Evolutionary conservation across 2,113 vertebrate genomes (phyloP).

Genomic region (Micronycteris hirsuta): DNA sequence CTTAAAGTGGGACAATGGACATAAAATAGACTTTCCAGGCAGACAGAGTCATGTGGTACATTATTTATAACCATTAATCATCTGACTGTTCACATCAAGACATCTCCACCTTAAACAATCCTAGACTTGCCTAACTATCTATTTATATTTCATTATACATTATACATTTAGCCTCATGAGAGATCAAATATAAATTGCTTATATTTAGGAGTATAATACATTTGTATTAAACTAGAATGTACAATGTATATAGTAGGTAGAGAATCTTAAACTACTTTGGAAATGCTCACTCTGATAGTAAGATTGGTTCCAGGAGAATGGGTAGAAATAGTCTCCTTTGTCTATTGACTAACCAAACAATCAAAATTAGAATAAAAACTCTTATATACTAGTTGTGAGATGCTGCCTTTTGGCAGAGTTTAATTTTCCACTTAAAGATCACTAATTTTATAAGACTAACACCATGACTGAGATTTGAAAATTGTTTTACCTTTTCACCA

Average conservation of each 20-base stretch:
- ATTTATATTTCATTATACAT: background rate
- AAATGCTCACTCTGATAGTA: slow-evolving; percentile 9
- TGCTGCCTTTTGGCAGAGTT: background rate
- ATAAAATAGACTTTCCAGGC: background rate
- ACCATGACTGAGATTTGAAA: background rate
- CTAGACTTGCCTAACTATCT: background rate
- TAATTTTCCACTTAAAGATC: background rate
- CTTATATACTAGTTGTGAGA: background rate
- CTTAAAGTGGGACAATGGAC: background rate
- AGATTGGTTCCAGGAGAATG: background rate
- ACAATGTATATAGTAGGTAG: background rate
- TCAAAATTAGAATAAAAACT: background rate
- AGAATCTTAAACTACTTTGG: background rate
- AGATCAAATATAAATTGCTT: background rate
- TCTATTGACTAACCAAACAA: background rate
- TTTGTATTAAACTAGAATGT: slow-evolving; percentile 22
- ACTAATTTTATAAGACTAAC: background rate
- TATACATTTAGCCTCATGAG: background rate
- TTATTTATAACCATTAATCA: slow-evolving; percentile 21
- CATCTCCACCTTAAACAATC: background rate
- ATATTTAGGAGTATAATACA: background rate
- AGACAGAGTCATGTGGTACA: background rate
- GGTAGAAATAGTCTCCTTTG: background rate
- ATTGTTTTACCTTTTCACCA: background rate
- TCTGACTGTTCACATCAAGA: background rate